Evolutionary conservation across 2,888 invertebrate species (phyloP), one percentile per base, ranked within the genome.

Genomic region (Clostera curtula): DNA sequence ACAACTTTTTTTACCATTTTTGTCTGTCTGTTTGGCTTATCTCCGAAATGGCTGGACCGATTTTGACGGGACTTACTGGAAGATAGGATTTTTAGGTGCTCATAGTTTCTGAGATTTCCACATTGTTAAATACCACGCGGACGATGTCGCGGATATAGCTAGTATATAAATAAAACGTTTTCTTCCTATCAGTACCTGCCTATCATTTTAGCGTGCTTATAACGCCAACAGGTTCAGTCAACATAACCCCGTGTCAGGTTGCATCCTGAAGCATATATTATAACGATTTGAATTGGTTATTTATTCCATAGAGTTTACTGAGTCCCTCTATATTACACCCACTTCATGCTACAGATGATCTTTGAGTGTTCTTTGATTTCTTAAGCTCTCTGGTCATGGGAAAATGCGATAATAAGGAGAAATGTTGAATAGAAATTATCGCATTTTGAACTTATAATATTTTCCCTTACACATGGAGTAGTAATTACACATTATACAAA

Each of bases 261-360:
- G 66, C 74, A 51, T 31, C 29, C 39, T 34, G 40, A 41, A 47
- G 49, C 42, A 49, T 37, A 52, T 40, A 55, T 61, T 57, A 61
- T 64, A 49, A 56, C 59, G 56, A 46, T 60, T 65, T 62, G 69
- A 67, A 71, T 74, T 65, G 70, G 69, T 65, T 70, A 75, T 76
- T 76, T 74, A 76, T 75, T 62, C 69, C 43, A 52, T 56, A 62
- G 52, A 45, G 46, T 40, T 51, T 35, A 57, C 61, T 56, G 58
- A 60, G 54, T 52, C 47, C 24, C 40, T 48, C 51, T 53, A 59
- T 57, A 68, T 73, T 73, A 72, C 76, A 64, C 73, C 73, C 66
- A 72, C 75, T 36, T 25, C 30, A 26, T 36, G 46, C 45, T 29
- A 28, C 25, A 36, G 31, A 45, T 42, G 50, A 54, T 55, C 55